Conservation (phyloP, 2,888 invertebrate species). For the Morpho helenor region DNA sequence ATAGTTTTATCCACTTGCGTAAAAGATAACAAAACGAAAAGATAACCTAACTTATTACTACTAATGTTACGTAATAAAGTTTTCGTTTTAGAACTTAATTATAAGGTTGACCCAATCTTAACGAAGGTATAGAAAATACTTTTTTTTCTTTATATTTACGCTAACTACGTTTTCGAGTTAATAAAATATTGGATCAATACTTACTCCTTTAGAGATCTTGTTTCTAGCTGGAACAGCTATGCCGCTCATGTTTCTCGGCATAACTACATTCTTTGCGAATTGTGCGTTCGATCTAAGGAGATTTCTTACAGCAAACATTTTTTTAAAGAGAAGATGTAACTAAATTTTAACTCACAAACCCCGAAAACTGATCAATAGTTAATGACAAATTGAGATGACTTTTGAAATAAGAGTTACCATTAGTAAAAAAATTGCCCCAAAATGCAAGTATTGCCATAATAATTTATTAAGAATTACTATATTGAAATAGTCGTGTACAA, state of each 20-base stretch:
- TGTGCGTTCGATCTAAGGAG: constrained; percentile 51
- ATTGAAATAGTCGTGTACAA: too few relatives aligned
- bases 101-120: too few relatives aligned
- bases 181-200: constrained; percentile 26
- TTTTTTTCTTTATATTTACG: neutral
- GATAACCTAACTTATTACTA: constrained; percentile 23
- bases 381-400: too few relatives aligned
- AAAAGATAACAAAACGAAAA: constrained; percentile 1
- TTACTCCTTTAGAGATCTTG: constrained; percentile 55
- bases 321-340: constrained; percentile 28
- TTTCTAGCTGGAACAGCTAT: constrained; percentile 50
- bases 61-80: constrained; percentile 23
- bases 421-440: too few relatives aligned
- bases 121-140: too few relatives aligned
- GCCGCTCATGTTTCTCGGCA: constrained; percentile 60
- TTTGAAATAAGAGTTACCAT: too few relatives aligned
- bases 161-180: neutral
- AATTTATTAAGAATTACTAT: too few relatives aligned
- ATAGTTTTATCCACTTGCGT: neutral
- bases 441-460: too few relatives aligned
- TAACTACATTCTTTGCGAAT: constrained; percentile 52
- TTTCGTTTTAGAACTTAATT: too few relatives aligned
- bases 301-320: constrained; percentile 58
- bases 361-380: neutral
- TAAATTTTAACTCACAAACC: constrained; percentile 6